A percentile compares a stretch with the other conserved stretches of the same genome.
Conservation (phyloP, 2,797 vertebrate species). For the Oceanodroma leucorhoa region DNA sequence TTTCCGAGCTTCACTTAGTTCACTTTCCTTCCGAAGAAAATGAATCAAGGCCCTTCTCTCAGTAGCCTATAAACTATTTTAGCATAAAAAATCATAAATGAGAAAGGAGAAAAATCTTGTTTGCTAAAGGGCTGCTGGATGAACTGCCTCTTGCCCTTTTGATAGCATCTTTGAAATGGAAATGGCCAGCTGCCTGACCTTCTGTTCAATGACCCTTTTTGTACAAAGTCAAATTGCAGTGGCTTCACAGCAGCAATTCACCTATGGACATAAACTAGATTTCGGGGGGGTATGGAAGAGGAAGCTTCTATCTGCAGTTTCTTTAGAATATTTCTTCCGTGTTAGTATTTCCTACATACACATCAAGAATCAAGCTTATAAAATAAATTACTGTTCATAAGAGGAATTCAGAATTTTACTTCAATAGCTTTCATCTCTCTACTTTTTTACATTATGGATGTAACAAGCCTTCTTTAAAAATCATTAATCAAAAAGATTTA, state of each 20-base stretch:
- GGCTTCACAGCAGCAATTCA: constrained; percentile 77
- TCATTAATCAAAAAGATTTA: constrained; percentile 65
- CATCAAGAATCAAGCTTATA: constrained; percentile 1
- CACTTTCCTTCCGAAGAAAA: constrained; percentile 79
- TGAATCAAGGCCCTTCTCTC: constrained; percentile 78
- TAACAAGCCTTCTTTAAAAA: constrained; percentile 45
- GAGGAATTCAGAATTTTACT: constrained; percentile 20
- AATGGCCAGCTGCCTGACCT: constrained; percentile 97
- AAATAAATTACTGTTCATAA: constrained; percentile 23
- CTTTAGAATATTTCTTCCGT: background rate
- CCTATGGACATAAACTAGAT: constrained; percentile 81
- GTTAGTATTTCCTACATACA: background rate
- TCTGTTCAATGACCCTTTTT: constrained; percentile 94
- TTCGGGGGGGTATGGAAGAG: constrained; percentile 46
- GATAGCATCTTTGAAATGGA: constrained; percentile 95
- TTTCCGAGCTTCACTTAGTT: constrained; percentile 78
- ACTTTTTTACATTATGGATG: constrained; percentile 26
- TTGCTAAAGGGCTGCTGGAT: constrained; percentile 80
- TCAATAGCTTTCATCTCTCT: background rate
- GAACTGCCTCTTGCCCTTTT: constrained; percentile 84
- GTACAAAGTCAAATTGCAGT: constrained; percentile 92
- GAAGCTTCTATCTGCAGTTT: constrained; percentile 48
- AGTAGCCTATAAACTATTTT: constrained; percentile 75
- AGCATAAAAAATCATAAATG: constrained; percentile 87
- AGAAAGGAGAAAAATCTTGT: constrained; percentile 86